These are phyloP conservation scores for Tragelaphus scriptus DNA, from an alignment of 2,113 vertebrate species.

Conservation along the genomic window DNA sequence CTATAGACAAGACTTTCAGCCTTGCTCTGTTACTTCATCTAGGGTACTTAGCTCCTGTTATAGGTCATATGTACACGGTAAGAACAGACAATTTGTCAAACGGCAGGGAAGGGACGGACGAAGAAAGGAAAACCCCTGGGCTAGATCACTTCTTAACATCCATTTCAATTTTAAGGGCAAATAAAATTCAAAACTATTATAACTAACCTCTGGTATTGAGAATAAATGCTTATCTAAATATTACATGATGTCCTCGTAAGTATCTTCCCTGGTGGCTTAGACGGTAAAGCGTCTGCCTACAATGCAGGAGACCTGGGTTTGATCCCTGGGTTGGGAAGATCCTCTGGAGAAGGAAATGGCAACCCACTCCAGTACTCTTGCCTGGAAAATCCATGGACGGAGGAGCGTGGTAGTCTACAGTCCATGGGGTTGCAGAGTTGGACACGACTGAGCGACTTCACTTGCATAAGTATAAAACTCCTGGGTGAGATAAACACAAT, in stretches of 20 bases:
- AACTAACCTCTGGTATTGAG: not conserved
- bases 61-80: not conserved
- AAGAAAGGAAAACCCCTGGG: not conserved
- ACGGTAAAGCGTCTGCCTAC: too few relatives aligned
- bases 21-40: not conserved
- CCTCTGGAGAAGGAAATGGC: too few relatives aligned
- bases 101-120: fast-evolving
- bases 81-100: not conserved
- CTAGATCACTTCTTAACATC: not conserved
- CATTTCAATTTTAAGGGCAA: not conserved
- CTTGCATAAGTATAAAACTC: not conserved
- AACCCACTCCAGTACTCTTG: too few relatives aligned
- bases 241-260: not conserved
- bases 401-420: too few relatives aligned
- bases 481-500: not conserved
- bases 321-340: too few relatives aligned
- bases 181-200: not conserved
- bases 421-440: too few relatives aligned
- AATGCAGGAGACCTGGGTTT: too few relatives aligned
- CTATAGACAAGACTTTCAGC: not conserved
- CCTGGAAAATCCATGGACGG: too few relatives aligned
- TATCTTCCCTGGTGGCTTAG: not conserved
- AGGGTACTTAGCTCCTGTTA: not conserved
- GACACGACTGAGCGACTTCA: too few relatives aligned
- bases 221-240: conserved; percentile 15